Evolutionary conservation across 2,888 invertebrate species (phyloP).

Genomic region (Mesorhabditis belari): DNA sequence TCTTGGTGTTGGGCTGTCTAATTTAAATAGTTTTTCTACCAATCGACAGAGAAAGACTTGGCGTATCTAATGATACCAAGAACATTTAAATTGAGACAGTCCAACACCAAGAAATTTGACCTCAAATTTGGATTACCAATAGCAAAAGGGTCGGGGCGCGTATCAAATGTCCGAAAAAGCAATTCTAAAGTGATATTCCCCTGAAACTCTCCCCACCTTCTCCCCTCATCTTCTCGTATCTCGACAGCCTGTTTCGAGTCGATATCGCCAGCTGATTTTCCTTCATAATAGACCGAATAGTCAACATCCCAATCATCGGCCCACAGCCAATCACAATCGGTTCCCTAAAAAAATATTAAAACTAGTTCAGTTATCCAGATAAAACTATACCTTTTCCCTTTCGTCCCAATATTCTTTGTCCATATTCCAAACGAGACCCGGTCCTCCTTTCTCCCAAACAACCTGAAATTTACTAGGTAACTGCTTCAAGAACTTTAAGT

Average conservation of each 20-base stretch:
- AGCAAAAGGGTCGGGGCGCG: background rate
- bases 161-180: no score
- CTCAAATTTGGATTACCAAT: background rate
- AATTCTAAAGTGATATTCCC: background rate
- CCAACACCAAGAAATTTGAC: no score
- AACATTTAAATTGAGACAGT: no score
- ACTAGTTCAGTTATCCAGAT: background rate
- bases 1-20: no score
- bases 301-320: conserved; percentile 63
- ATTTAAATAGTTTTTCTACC: no score
- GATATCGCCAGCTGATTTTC: conserved; percentile 55
- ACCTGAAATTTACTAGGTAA: conserved; percentile 52
- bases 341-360: conserved; percentile 11
- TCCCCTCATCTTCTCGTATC: conserved; percentile 54
- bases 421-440: conserved; percentile 62
- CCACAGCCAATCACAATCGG: conserved; percentile 58
- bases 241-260: conserved; percentile 57
- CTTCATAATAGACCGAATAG: conserved; percentile 59
- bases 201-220: conserved; percentile 11
- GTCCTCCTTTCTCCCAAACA: conserved; percentile 63
- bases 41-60: no score
- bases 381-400: conserved; percentile 47
- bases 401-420: conserved; percentile 61
- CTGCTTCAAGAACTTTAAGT: no score
- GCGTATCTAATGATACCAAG: no score